Conservation (phyloP, 2,888 invertebrate genomes). For the Trichopria drosophilae region DNA sequence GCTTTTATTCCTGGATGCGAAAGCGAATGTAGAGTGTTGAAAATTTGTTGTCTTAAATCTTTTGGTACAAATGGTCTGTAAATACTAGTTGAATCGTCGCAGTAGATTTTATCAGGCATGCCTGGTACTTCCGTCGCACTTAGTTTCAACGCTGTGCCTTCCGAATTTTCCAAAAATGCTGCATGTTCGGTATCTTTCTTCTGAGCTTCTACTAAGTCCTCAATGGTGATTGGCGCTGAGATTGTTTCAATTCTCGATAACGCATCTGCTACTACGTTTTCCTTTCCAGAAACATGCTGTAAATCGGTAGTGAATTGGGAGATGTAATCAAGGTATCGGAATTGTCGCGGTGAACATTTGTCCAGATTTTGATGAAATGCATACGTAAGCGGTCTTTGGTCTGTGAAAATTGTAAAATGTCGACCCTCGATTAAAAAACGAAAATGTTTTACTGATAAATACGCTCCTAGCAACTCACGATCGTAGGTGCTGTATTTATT, state of each 20-base stretch:
- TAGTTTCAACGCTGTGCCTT: no score
- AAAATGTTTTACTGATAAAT: conserved; percentile 3
- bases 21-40: conserved; percentile 37
- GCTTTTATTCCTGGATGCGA: conserved; percentile 37
- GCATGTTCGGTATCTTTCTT: no score
- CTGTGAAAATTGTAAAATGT: neutral
- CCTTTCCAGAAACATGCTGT: neutral
- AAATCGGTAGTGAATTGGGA: conserved; percentile 5
- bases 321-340: no score
- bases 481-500: no score
- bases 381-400: neutral
- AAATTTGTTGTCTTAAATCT: conserved; percentile 20
- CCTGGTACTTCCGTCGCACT: no score
- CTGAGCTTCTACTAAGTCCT: no score
- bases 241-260: no score
- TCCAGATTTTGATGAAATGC: conserved; percentile 1
- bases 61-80: conserved; percentile 29
- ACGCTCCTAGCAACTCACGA: no score
- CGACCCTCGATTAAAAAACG: conserved; percentile 3
- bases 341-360: conserved; percentile 9
- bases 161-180: no score
- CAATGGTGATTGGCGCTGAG: no score
- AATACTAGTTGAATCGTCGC: conserved; percentile 18
- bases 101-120: conserved; percentile 2
- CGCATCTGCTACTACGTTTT: conserved; percentile 3